Evolutionary conservation across 2,797 vertebrate species (phyloP).

Genomic region (Poecilia velifera): DNA sequence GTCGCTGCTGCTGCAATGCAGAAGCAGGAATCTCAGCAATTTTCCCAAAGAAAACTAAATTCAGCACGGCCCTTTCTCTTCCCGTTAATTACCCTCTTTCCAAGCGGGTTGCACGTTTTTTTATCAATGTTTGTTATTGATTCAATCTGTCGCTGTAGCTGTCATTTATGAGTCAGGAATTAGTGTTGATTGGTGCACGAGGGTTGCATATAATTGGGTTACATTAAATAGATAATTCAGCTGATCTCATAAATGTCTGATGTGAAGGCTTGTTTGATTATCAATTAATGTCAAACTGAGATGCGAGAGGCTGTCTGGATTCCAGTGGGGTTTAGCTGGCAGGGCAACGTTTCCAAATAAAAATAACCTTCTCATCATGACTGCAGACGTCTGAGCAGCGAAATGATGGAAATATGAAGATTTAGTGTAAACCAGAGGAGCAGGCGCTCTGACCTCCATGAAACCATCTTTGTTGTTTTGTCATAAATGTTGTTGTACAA

Average conservation of each 20-base stretch:
- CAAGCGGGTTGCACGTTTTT: constrained; percentile 59
- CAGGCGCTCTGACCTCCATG: background rate
- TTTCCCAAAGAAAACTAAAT: constrained; percentile 38
- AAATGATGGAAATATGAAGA: constrained; percentile 10
- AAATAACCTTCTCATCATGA: background rate
- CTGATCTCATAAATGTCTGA: constrained; percentile 79
- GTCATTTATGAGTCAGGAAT: constrained; percentile 70
- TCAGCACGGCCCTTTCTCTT: constrained; percentile 30
- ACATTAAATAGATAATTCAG: constrained; percentile 79
- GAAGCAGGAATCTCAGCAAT: constrained; percentile 21
- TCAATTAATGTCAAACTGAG: constrained; percentile 76
- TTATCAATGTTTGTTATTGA: constrained; percentile 74
- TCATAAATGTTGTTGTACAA: background rate
- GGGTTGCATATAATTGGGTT: constrained; percentile 77
- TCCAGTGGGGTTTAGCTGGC: constrained; percentile 45
- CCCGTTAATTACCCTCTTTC: constrained; percentile 60
- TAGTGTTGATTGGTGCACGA: constrained; percentile 74
- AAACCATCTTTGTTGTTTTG: constrained; percentile 9
- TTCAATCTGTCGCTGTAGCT: constrained; percentile 65
- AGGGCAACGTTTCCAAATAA: constrained; percentile 14
- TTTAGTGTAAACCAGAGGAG: constrained; percentile 7
- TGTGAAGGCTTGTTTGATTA: constrained; percentile 78
- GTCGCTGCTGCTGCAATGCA: constrained; percentile 12
- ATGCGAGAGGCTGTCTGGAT: constrained; percentile 51
- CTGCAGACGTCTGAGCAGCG: background rate